Conservation (phyloP, 2,888 invertebrate genomes). For the Neocrepidodera transversa region DNA sequence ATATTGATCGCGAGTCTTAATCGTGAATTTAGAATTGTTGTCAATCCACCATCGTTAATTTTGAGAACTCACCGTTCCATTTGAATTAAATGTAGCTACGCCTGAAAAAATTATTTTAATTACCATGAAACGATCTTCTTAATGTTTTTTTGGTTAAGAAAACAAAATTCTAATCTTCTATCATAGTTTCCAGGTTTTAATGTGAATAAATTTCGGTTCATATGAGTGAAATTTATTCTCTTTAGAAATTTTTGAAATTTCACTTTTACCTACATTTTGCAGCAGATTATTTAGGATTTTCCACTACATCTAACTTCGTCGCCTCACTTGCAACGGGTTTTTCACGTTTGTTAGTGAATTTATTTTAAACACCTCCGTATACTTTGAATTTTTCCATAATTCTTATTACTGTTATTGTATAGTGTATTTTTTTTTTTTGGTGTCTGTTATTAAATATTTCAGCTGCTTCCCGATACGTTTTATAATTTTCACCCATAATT, state of each 20-base stretch:
- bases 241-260: too few species aligned
- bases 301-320: conserved; percentile 10
- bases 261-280: too few species aligned
- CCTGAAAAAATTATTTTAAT: background rate
- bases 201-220: too few species aligned
- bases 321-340: background rate
- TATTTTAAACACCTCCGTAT: conserved; percentile 4
- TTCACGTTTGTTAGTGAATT: conserved; percentile 10
- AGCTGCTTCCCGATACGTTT: too few species aligned
- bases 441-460: conserved; percentile 5
- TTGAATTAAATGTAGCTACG: background rate
- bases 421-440: background rate
- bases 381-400: too few species aligned
- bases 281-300: conserved; percentile 7
- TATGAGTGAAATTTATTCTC: too few species aligned
- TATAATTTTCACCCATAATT: too few species aligned
- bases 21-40: conserved; percentile 5
- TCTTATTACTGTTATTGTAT: conserved; percentile 1
- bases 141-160: too few species aligned
- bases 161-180: too few species aligned
- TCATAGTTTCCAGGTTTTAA: too few species aligned
- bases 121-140: background rate
- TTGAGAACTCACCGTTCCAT: conserved; percentile 1
- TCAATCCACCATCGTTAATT: conserved; percentile 1
- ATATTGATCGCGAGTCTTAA: conserved; percentile 16